Base-by-base conservation (phyloP, 2,888 invertebrate genomes). In the Cheilosia grossa region DNA sequence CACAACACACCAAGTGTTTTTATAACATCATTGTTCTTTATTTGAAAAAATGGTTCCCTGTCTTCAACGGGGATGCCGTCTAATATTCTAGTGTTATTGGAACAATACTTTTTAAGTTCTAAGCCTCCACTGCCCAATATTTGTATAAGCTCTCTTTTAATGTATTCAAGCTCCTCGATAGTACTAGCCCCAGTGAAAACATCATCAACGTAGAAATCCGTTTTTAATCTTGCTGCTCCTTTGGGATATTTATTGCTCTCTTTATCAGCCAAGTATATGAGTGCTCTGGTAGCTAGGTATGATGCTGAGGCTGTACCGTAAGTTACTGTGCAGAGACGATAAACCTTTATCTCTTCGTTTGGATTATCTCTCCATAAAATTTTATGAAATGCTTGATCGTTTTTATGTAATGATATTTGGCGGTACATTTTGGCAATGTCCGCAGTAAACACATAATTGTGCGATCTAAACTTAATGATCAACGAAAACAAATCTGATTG, bases 1-100 rank as follows among this genome's bases (percentile, higher is more conserved):
- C 56, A 72, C 37, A 64, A 10, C 21, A 74, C 47, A 6, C 74
- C 74, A n/a, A 66, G 64, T 2, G 64, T 64, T 44, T 56, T 74
- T 30, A 47, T 66, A 17, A 40, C 56, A 19, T 47, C 40, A 40
- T 42, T 24, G 21, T 47, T 30, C 27, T 49, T 58, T 1, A 58
- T 27, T 24, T 70, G 30, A n/a, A 58, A n/a, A 49, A 33, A 33
- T 19, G 53, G 53, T n/a, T 53, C 47, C 5, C 21, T 27, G 4
- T 63, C 53, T 1, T 54, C 49, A 6, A 15, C n/a, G 17, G 59
- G 51, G 7, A 61, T 61, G 10, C 7, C 33, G 10, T 15, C 15
- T n/a, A 61, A 30, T 9, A 61, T 2, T 4, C 19, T 47, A 6
- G 1, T 13, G 6, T 19, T 19, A 17, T 61, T 69, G 30, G 56